Percentiles rank a stretch among this genome's conserved stretches.
phyloP scores from a whole-genome alignment of 2,797 vertebrate genomes.

The Enteromius mattozi region DNA sequence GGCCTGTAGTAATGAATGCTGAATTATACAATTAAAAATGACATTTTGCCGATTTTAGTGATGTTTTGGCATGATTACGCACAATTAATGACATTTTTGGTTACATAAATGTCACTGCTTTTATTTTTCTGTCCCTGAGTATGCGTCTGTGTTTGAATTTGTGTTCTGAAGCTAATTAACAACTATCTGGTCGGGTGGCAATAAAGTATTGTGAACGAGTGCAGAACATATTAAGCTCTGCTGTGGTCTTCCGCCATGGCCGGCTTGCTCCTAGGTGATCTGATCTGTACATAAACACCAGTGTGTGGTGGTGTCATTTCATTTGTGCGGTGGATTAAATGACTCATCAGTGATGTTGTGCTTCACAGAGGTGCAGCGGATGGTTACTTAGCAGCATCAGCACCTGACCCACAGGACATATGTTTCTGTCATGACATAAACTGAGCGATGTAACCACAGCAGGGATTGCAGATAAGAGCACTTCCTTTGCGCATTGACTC shows the following conservation, averaged over 20 bases:
- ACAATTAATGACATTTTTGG: neutral
- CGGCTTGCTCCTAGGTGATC: slow-evolving; percentile 20
- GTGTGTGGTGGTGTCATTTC: slow-evolving; percentile 36
- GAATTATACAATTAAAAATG: neutral
- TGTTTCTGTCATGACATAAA: slow-evolving; percentile 55
- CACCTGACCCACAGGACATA: slow-evolving; percentile 56
- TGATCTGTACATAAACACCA: slow-evolving; percentile 33
- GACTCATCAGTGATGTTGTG: slow-evolving; percentile 47
- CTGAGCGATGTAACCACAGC: slow-evolving; percentile 19
- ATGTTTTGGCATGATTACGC: neutral
- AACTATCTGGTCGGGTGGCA: slow-evolving; percentile 10
- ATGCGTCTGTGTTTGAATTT: neutral
- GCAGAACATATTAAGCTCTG: neutral
- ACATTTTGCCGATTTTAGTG: neutral
- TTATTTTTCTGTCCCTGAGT: neutral
- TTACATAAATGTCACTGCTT: neutral
- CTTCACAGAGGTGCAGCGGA: slow-evolving; percentile 14
- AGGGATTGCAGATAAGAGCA: neutral
- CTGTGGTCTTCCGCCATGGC: slow-evolving; percentile 1
- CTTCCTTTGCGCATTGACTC: neutral
- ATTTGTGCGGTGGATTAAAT: slow-evolving; percentile 39
- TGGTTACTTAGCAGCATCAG: slow-evolving; percentile 51
- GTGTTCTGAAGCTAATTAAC: neutral
- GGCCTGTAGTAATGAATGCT: neutral
- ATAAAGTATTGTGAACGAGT: neutral